These are phyloP conservation scores for Graphium colonna DNA, from an alignment of 2,888 invertebrate species.

Conservation along the genomic window DNA sequence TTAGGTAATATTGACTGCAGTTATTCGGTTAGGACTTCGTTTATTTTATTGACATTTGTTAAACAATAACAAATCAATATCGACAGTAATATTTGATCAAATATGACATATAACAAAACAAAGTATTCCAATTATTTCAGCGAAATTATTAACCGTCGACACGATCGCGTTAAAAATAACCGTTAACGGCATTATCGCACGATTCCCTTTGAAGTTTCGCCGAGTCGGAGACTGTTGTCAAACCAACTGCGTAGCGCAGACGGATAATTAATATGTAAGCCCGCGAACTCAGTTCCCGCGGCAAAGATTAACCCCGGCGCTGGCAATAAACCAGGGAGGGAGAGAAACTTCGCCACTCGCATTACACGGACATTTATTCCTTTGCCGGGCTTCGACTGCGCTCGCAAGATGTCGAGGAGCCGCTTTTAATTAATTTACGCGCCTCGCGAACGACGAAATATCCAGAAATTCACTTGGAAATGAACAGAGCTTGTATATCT, in stretches of 20 bases:
- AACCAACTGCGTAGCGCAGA: background rate
- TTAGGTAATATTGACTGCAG: too few relatives aligned
- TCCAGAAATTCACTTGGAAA: conserved; percentile 31
- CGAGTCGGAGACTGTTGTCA: conserved; percentile 1
- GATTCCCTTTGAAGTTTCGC: conserved; percentile 6
- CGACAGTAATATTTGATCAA: too few relatives aligned
- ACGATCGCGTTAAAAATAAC: conserved; percentile 7
- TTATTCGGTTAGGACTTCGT: too few relatives aligned
- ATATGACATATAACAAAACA: too few relatives aligned
- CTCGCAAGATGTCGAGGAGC: conserved; percentile 53
- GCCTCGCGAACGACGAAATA: conserved; percentile 55
- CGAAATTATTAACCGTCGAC: too few relatives aligned
- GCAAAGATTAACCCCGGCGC: conserved; percentile 58
- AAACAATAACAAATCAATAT: too few relatives aligned
- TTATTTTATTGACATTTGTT: too few relatives aligned
- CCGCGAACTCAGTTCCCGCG: conserved; percentile 43
- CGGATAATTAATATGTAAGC: conserved; percentile 45
- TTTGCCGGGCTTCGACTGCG: conserved; percentile 65
- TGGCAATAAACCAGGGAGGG: conserved; percentile 60
- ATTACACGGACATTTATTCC: conserved; percentile 75
- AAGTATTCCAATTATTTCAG: too few relatives aligned
- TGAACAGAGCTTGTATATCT: too few relatives aligned
- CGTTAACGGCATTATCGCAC: background rate
- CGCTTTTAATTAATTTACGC: conserved; percentile 68
- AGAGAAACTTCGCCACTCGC: conserved; percentile 73